Evolutionary conservation across 2,113 vertebrate genomes (phyloP).

Genomic region (Scartelaos histophorus): DNA sequence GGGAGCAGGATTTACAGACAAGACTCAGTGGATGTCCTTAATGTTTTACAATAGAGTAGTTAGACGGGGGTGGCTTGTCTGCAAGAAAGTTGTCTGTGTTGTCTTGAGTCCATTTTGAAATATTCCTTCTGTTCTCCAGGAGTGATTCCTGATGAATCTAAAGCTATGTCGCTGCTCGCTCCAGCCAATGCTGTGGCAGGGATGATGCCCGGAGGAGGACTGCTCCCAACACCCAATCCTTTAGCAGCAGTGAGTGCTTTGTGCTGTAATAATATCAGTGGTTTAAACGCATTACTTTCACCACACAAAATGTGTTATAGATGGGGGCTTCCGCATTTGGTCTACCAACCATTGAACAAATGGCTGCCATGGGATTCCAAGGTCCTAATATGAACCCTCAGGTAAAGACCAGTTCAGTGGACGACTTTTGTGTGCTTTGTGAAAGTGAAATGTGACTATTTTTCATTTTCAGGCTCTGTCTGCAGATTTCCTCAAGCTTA

Average conservation of each 20-base stretch:
- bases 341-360: constrained; percentile 90
- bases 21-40: constrained; percentile 67
- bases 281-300: neutral
- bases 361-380: constrained; percentile 93
- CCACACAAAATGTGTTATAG: constrained; percentile 67
- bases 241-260: constrained; percentile 82
- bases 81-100: constrained; percentile 73
- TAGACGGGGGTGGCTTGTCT: constrained; percentile 75
- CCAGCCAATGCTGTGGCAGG: constrained; percentile 99
- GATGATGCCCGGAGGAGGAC: constrained; percentile 97
- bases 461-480: constrained; percentile 82
- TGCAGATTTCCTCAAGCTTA: constrained; percentile 95
- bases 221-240: constrained; percentile 96
- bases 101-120: constrained; percentile 74
- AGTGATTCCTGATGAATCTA: constrained; percentile 99
- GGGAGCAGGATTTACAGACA: constrained; percentile 76
- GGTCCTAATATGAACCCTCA: constrained; percentile 93
- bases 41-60: constrained; percentile 62
- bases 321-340: constrained; percentile 91
- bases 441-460: neutral
- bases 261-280: neutral
- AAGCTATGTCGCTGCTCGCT: constrained; percentile 98
- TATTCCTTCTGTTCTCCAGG: constrained; percentile 87
- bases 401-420: constrained; percentile 64
- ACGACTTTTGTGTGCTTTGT: accelerated